phyloP scores from a whole-genome alignment of 1,140 invertebrate species.

The Zaprionus nigranus region DNA sequence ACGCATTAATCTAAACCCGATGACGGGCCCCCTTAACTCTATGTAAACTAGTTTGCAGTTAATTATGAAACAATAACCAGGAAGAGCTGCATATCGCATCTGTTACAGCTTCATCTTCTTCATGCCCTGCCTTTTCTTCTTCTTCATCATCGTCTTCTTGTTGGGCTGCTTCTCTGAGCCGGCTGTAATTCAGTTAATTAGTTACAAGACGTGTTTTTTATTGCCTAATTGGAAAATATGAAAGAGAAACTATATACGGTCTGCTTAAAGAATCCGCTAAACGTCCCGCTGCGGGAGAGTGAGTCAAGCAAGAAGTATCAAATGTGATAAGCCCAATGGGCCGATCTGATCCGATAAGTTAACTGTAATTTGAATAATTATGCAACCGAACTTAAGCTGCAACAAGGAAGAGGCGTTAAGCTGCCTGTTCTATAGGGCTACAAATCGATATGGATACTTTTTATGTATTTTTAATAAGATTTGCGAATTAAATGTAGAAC shows the following conservation, averaged over 20 bases:
- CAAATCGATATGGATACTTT: background rate
- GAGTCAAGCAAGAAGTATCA: background rate
- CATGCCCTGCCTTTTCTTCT: background rate
- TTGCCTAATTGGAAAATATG: slow-evolving; percentile 27
- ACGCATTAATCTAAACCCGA: slow-evolving; percentile 46
- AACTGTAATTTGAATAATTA: slow-evolving; percentile 27
- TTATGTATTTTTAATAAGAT: no score
- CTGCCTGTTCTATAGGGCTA: slow-evolving; percentile 8
- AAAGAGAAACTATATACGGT: background rate
- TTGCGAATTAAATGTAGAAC: no score
- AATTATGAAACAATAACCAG: slow-evolving; percentile 78
- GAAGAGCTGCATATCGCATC: slow-evolving; percentile 43
- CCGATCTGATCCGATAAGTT: slow-evolving; percentile 8
- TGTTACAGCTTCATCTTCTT: background rate
- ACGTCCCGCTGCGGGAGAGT: slow-evolving; percentile 17
- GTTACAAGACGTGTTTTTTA: slow-evolving; percentile 42
- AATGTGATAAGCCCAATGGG: slow-evolving; percentile 2
- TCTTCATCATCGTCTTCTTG: background rate
- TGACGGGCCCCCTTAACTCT: slow-evolving; percentile 49
- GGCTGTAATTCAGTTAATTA: slow-evolving; percentile 37
- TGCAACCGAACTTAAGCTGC: background rate
- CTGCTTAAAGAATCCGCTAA: background rate
- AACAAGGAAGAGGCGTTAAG: slow-evolving; percentile 22
- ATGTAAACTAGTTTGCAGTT: slow-evolving; percentile 66
- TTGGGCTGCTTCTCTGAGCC: background rate